Evolutionary conservation across 2,113 vertebrate species (phyloP).

Genomic region (Aleadryas rufinucha): DNA sequence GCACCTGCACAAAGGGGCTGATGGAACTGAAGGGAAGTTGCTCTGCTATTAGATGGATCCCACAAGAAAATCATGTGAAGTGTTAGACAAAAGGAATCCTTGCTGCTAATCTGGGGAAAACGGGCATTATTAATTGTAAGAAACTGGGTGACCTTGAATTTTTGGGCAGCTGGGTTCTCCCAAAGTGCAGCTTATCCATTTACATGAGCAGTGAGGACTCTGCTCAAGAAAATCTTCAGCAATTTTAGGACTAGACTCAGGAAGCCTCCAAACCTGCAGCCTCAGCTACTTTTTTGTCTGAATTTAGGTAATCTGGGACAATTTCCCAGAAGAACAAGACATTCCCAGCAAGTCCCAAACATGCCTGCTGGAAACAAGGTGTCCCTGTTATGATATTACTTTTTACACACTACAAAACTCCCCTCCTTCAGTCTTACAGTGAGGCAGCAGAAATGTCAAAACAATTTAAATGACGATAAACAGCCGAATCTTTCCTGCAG

Average conservation of each 20-base stretch:
- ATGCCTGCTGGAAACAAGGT: neutral
- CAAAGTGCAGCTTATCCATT: rapidly evolving
- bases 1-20: neutral
- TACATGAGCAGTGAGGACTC: neutral
- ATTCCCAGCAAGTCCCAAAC: neutral
- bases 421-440: neutral
- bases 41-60: neutral
- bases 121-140: neutral
- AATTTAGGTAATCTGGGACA: neutral
- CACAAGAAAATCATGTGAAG: neutral
- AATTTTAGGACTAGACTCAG: neutral
- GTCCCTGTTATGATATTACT: neutral
- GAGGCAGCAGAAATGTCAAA: neutral
- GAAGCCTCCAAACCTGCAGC: neutral
- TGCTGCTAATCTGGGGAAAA: neutral
- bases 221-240: neutral
- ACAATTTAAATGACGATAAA: neutral
- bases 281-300: neutral
- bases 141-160: neutral
- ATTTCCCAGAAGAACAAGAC: neutral
- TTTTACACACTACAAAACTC: neutral
- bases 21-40: neutral
- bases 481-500: neutral
- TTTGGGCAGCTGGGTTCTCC: neutral
- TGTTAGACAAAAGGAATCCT: neutral